Evolutionary conservation across 2,797 vertebrate genomes (phyloP), one percentile per base, ranked within the genome.

Genomic region (Enteromius unitaeniatus): DNA sequence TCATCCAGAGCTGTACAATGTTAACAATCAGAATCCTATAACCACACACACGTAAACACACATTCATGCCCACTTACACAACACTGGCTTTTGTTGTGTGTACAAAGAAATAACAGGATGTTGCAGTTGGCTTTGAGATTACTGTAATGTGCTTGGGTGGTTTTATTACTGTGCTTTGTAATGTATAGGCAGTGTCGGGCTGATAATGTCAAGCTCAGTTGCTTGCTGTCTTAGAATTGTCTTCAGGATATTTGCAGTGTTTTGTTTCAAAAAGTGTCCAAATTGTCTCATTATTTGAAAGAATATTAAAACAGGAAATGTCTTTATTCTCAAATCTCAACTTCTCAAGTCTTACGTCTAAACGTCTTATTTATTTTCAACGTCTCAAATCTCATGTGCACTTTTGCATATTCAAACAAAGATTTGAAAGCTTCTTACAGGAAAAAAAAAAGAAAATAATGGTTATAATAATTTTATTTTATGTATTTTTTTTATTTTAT

Each of bases 21-120:
- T 74, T 80, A 84, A 69, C 79, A 72, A 49, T 81, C 68, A 81
- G 40, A 73, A 31, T 73, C 40, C 47, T 10, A 51, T 80, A 65
- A 37, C 8, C 64, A 78, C 64, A 80, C 37, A 47, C 72, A 77
- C 55, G 8, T 47, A 81, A 34, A 76, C 53, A 73, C 73, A 85
- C 64, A 45, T 45, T 47, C 51, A 78, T 13, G 8, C 7, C 19
- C 53, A 49, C 82, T 26, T n/a, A 60, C 64, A 75, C 37, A 79
- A 69, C 28, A 28, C 10, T 1, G 14, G 58, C 26, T 40, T 51
- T 75, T 62, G 37, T 31, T 51, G 6, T 82, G 69, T 64, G n/a
- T 64, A 65, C 31, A 60, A 31, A 81, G 53, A 70, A 55, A 58
- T 67, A 51, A 53, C 72, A 74, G 34, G 31, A 40, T 21, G 17